Evolutionary conservation across 2,797 vertebrate species (phyloP), one percentile per base, ranked within the genome.

Genomic region (Argya squamiceps): DNA sequence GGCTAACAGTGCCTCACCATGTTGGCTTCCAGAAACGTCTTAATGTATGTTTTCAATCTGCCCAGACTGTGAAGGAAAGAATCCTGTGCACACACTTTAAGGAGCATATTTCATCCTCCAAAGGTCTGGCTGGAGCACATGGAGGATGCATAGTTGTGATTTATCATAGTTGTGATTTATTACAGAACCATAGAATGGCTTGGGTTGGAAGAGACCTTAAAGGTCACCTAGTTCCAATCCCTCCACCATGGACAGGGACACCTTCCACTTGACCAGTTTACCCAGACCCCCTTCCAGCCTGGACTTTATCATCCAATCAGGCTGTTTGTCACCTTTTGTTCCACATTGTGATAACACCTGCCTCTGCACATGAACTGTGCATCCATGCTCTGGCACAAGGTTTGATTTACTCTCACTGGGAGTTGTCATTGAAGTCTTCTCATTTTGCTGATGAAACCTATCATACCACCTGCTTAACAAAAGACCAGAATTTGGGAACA

Each of bases 331-430:
- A 32, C 37, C 32, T 83, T 62, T 55, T 63, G 13, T 26, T 43
- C 37, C n/a, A 41, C 36, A 5, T 2, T 11, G 16, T 34, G 36
- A 20, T 37, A 23, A 7, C 0, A 1, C 4, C 39, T 7, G 2
- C 2, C 32, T 34, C 32, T 5, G 2, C 23, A 24, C 14, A 3
- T 14, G 10, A 21, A 4, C 22, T 53, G 6, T 44, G 34, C 30
- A 23, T 29, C 34, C 1, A 0, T 7, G 32, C 46, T 52, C 11
- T 2, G 47, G 32, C 47, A 21, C 14, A 15, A 24, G 24, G n/a
- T 55, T 52, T 36, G 6, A 34, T 78, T 63, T 78, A 29, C 23
- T 47, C 12, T 20, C 9, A 3, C 37, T 49, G 43, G 37, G 30
- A 26, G n/a, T 0, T 70, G 43, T 47, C 8, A 11, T 16, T 18